These are phyloP conservation scores for Butastur rufipennis DNA, from an alignment of 2,113 vertebrate genomes.

Conservation along the genomic window DNA sequence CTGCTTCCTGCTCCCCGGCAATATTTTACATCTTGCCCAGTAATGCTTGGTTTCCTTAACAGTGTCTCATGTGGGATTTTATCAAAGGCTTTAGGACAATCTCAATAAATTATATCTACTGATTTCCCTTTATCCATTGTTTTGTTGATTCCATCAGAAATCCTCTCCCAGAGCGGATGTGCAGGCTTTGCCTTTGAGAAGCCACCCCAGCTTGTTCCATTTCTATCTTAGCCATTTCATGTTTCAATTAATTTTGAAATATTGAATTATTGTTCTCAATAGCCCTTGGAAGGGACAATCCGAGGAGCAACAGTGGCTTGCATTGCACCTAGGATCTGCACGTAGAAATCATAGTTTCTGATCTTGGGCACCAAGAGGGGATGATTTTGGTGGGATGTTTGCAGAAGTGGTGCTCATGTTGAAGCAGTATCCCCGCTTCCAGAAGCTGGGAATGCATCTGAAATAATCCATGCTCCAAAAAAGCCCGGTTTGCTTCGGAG, in stretches of 20 bases:
- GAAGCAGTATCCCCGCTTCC: not conserved
- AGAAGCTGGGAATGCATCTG: not conserved
- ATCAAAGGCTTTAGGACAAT: conserved; percentile 45
- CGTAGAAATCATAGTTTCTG: fast-evolving
- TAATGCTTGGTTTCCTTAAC: not conserved
- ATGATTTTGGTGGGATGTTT: not conserved
- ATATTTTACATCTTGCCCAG: not conserved
- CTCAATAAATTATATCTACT: conserved; percentile 8
- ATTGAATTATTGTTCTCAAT: not conserved
- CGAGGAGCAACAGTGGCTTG: not conserved
- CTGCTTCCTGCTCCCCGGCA: not conserved
- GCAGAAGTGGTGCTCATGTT: not conserved
- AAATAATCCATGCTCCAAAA: not conserved
- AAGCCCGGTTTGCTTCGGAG: not conserved
- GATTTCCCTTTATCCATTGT: conserved; percentile 36
- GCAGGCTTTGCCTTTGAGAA: not conserved
- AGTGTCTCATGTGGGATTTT: not conserved
- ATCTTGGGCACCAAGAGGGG: not conserved
- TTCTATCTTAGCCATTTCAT: not conserved
- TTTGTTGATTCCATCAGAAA: conserved; percentile 27
- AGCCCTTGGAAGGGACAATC: not conserved
- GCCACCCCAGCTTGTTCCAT: not conserved
- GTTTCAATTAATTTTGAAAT: conserved; percentile 25
- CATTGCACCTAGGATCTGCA: not conserved
- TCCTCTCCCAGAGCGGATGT: not conserved